Evolutionary conservation across 1,140 invertebrate species (phyloP).

Genomic region (Macrosteles quadrilineatus): DNA sequence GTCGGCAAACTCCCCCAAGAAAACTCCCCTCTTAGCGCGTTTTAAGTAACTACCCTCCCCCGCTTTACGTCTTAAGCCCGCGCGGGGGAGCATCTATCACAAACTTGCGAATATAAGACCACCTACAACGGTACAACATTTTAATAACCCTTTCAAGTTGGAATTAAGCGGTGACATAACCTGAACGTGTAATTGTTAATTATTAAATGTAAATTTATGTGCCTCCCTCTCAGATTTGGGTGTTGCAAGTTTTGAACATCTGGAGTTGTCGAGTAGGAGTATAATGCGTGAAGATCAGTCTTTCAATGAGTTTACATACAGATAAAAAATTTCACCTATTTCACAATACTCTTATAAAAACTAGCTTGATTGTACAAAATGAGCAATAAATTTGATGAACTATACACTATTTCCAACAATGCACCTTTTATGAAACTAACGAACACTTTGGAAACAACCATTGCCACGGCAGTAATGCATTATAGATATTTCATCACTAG

Average conservation of each 20-base stretch:
- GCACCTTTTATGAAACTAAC: too few relatives aligned
- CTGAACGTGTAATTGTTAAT: slow-evolving; percentile 16
- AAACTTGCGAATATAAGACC: slow-evolving; percentile 8
- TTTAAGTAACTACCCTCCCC: slow-evolving; percentile 19
- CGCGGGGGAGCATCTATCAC: slow-evolving; percentile 1
- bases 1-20: slow-evolving; percentile 16
- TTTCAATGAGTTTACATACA: too few relatives aligned
- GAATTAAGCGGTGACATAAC: slow-evolving; percentile 11
- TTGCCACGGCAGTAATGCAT: too few relatives aligned
- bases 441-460: too few relatives aligned
- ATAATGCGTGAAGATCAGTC: too few relatives aligned
- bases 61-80: background rate
- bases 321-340: too few relatives aligned
- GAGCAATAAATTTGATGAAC: too few relatives aligned
- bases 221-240: background rate
- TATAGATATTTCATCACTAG: too few relatives aligned
- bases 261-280: too few relatives aligned
- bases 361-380: too few relatives aligned
- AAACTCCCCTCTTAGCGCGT: slow-evolving; percentile 24
- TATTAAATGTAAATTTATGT: slow-evolving; percentile 25
- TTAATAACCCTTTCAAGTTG: slow-evolving; percentile 17
- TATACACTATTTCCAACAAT: too few relatives aligned
- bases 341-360: too few relatives aligned
- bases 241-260: background rate
- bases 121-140: slow-evolving; percentile 11